Conservation (phyloP, 2,797 vertebrate species). For the Hoplostethus mediterraneus region DNA sequence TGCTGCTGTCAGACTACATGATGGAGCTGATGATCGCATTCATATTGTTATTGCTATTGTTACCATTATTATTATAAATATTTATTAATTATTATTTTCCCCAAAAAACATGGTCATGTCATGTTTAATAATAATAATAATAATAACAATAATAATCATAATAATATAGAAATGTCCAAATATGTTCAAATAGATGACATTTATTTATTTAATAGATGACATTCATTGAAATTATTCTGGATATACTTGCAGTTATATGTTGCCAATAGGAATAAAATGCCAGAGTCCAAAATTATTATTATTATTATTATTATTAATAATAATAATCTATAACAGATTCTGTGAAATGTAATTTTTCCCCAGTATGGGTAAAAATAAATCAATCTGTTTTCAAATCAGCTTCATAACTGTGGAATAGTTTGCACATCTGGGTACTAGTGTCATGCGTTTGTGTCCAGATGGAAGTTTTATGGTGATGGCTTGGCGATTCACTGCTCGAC, state of each 20-base stretch:
- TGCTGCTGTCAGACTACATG: slow-evolving; percentile 14
- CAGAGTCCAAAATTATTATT: not conserved
- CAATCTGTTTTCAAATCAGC: slow-evolving; percentile 5
- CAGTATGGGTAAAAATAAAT: not conserved
- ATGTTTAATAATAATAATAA: not conserved
- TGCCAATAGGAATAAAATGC: too few species aligned
- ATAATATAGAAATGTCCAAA: not conserved
- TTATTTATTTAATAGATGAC: too few species aligned
- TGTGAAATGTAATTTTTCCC: too few species aligned
- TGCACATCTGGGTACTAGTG: slow-evolving; percentile 36
- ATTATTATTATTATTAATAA: too few species aligned
- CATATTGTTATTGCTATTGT: too few species aligned
- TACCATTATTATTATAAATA: too few species aligned
- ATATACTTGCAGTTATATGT: too few species aligned
- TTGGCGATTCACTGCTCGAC: slow-evolving; percentile 55
- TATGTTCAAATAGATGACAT: too few species aligned
- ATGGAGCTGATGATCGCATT: not conserved
- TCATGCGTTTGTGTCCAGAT: slow-evolving; percentile 52
- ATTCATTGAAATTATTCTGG: too few species aligned
- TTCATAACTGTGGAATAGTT: slow-evolving; percentile 16
- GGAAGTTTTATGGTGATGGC: slow-evolving; percentile 37
- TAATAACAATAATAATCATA: not conserved
- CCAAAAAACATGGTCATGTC: not conserved
- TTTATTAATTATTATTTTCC: not conserved
- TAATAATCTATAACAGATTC: too few species aligned